Evolutionary conservation across 2,888 invertebrate species (phyloP).

Genomic region (Tiliacea aurago): DNA sequence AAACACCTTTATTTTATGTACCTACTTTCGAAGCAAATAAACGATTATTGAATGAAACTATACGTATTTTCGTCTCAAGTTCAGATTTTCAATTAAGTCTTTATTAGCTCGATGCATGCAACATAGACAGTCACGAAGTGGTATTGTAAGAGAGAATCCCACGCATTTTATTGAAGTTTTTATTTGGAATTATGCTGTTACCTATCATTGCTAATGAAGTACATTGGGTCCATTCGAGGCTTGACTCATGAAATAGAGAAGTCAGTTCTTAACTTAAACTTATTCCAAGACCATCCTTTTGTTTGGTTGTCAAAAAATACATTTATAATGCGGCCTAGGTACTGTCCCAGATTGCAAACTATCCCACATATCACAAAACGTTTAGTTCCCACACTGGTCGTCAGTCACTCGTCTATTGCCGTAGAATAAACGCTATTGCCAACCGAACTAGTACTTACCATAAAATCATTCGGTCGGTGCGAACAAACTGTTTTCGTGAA

Average conservation of each 20-base stretch:
- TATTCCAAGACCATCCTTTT: constrained; percentile 2
- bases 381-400: constrained; percentile 35
- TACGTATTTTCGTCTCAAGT: constrained; percentile 28
- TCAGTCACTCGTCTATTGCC: constrained; percentile 7
- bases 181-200: not conserved
- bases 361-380: constrained; percentile 28
- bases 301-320: not conserved
- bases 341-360: constrained; percentile 27
- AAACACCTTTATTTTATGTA: no score
- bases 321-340: not conserved
- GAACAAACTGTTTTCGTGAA: constrained; percentile 23
- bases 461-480: constrained; percentile 24
- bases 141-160: constrained; percentile 29
- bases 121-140: constrained; percentile 23
- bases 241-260: not conserved
- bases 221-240: not conserved
- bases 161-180: constrained; percentile 21
- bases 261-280: not conserved
- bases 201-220: constrained; percentile 13
- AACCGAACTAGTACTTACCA: constrained; percentile 9
- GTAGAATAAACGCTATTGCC: constrained; percentile 27
- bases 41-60: constrained; percentile 5
- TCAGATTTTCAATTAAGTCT: constrained; percentile 38
- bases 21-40: no score
- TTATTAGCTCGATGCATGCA: constrained; percentile 33